Evolutionary conservation across 2,113 vertebrate genomes (phyloP).

Genomic region (Macaca fascicularis): T2T-MFA8v1.1 NC_088376.1:21470001-21470500

Average conservation of each 20-base stretch:
- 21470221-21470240: not conserved
- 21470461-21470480: not conserved
- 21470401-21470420: not conserved
- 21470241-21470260: not conserved
- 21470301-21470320: not conserved
- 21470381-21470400: not conserved
- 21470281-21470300: not conserved
- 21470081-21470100: not conserved
- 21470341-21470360: not conserved
- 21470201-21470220: not conserved
- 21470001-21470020: too few species aligned
- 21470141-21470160: not conserved
- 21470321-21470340: not conserved
- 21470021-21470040: not conserved
- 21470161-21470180: not conserved
- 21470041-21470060: not conserved
- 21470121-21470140: not conserved
- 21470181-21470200: not conserved
- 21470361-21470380: not conserved
- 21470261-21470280: not conserved
- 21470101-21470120: not conserved
- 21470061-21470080: not conserved
- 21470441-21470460: not conserved
- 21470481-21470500: not conserved
- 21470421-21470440: not conserved